Conservation (phyloP, 2,888 invertebrate species). For the Tribolium freemani region DNA sequence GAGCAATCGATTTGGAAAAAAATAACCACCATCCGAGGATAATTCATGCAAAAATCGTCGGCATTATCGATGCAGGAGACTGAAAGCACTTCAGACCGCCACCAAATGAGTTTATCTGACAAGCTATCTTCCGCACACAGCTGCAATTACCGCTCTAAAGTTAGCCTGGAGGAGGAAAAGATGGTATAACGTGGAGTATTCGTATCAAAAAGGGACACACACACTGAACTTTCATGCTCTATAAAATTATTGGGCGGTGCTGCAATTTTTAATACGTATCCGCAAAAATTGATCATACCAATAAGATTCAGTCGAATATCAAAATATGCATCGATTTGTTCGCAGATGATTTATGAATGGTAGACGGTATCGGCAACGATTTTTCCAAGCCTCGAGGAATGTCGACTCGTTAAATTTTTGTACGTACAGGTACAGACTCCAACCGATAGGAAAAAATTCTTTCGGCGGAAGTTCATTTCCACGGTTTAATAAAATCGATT, state of each 20-base stretch:
- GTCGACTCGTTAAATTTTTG: slow-evolving; percentile 27
- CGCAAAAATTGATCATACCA: slow-evolving; percentile 60
- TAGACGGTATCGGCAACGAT: slow-evolving; percentile 27
- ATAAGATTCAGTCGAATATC: slow-evolving; percentile 63
- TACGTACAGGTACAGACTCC: too few relatives aligned
- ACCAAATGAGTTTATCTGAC: slow-evolving; percentile 63
- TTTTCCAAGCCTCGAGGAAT: slow-evolving; percentile 26
- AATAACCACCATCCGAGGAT: slow-evolving; percentile 43
- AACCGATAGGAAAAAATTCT: too few relatives aligned
- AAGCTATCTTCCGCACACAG: slow-evolving; percentile 62
- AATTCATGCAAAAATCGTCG: slow-evolving; percentile 56
- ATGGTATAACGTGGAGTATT: slow-evolving; percentile 25
- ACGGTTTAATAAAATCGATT: background rate
- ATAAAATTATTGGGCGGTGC: slow-evolving; percentile 59
- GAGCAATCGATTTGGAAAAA: slow-evolving; percentile 11
- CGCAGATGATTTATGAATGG: slow-evolving; percentile 35
- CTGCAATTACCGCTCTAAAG: slow-evolving; percentile 64
- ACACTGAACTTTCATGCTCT: slow-evolving; percentile 55
- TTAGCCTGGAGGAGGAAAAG: slow-evolving; percentile 58
- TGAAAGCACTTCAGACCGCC: slow-evolving; percentile 54
- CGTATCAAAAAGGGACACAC: slow-evolving; percentile 46
- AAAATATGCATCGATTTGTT: slow-evolving; percentile 63
- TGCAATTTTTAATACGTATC: slow-evolving; percentile 58
- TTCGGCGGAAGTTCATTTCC: background rate
- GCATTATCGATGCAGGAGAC: slow-evolving; percentile 54